Base-by-base conservation (phyloP, 2,113 vertebrate species). In the Callocephalon fimbriatum region DNA sequence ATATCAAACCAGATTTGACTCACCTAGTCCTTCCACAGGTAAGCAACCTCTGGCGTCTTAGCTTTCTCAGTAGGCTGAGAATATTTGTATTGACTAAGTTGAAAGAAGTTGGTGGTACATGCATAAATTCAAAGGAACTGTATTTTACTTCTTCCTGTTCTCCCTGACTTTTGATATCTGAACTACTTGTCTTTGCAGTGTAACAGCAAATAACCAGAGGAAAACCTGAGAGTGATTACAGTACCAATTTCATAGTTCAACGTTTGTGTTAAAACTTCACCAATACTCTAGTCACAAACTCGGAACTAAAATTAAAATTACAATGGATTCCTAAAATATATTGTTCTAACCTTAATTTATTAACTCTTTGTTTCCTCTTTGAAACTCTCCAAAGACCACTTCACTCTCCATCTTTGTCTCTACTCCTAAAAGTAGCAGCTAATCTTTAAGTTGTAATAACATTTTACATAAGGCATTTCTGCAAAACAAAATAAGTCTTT, bases 221-320 rank as follows among this genome's bases (percentile, higher is more conserved):
- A 80, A 83, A 54, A 65, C 1, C 12, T 86, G 18, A 22, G 0
- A 32, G 15, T 1, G 0, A 66, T 35, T 89, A n/a, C 38, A 56
- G 19, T 67, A 27, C 4, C 2, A 26, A 22, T 67, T 90, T 88
- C 16, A 20, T n/a, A 48, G 8, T 53, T 38, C 51, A 68, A 23
- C 2, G n/a, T 40, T 66, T 78, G 22, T 0, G 0, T 59, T 25
- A 79, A 79, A 92, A 72, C 6, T 48, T 5, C 9, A 20, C 40
- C 72, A 9, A 5, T 31, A 17, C 7, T 72, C 17, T 61, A 38
- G n/a, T 62, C 10, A 8, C 31, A 67, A 78, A 40, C 25, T 22
- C 22, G 37, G 11, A 91, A 51, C 9, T 63, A 76, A 82, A 77
- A 51, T 85, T 19, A 71, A 21, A 70, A 80, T 78, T 74, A 44